Base-by-base conservation (phyloP, 2,888 invertebrate genomes). In the Campaea margaritaria region DNA sequence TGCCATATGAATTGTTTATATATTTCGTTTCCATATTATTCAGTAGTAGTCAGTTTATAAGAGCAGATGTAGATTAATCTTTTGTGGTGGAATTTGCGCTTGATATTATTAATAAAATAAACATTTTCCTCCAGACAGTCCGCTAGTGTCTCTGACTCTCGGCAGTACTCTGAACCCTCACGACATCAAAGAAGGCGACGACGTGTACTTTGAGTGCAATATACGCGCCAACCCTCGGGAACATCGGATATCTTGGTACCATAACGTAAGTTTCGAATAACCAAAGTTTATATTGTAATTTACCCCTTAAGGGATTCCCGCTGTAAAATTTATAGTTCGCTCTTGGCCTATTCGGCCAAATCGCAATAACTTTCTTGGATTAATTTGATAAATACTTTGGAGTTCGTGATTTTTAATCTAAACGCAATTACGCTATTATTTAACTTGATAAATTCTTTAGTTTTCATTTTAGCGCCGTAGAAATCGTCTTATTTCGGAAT, bases 181-280 rank as follows among this genome's bases (percentile, higher is more conserved):
- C 75, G 96, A 96, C 83, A 97, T 97, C 84, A 97, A 97, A 89
- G 97, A 97, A 92, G 96, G 97, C 45, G 97, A 97, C 81, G 97
- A 97, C 84, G 97, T 97, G 60, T 97, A 97, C 86, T 97, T 97
- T 85, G 97, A 97, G 86, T 97, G 97, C 91, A 95, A 94, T 79
- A 96, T 97, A 68, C 94, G 95, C 76, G 96, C 97, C 60, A 97
- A 97, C 93, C 97, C 97, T 9, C 95, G 96, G 78, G 95, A 95
- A 63, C 96, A 97, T 89, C 95, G 96, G 86, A 95, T 97, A 86
- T 95, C 96, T 50, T 97, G 97, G 97, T 97, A 95, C 86, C 97
- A 97, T 87, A 96, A 97, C 88, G 97, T 97, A 94, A 96, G 96
- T 95, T 64, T 64, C 60, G 56, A 67, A 64, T 69, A 70, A 65